Base-by-base conservation (phyloP, 53 echinoderm and acorn worm species). In the Arbacia lixula region DNA sequence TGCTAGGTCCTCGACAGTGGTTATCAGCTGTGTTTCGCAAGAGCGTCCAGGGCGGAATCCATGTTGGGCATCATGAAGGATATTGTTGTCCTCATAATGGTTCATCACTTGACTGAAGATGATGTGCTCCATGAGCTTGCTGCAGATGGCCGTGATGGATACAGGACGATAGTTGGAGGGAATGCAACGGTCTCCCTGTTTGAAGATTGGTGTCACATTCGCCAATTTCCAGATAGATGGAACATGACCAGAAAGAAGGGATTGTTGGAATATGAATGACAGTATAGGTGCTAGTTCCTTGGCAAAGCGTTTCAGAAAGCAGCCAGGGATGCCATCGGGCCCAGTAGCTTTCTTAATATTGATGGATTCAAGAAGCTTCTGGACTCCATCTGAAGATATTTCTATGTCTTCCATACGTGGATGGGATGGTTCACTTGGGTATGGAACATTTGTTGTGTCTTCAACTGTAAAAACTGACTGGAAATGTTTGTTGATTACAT, bases 191-290 rank as follows among this genome's bases (percentile, higher is more conserved):
- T 43, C 65, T 4, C 82, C 82, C 25, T 81, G 60, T 26, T 81
- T 81, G 39, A 21, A 81, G 19, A 81, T 81, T 19, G 63, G 82
- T 17, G 82, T 37, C 20, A 64, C 38, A 46, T 81, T 81, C 22
- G 82, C 61, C 60, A 60, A 8, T 12, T 21, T 9, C 61, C 61
- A 60, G 61, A 12, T 21, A 12, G 61, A 60, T 60, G 21, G 61
- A 12, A 60, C 61, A 60, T 8, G 26, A 9, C 61, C 61, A 21
- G 61, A 12, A 9, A 8, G 6, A 6, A 60, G 9, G 61, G 61
- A 60, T 60, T 60, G 42, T 31, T 63, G 63, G 21, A 62, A 62
- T 26, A 62, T 62, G 32, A 24, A 19, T 4, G 28, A 5, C 32
- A 65, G 35, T 11, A 65, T 17, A 32, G 65, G 65, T 32, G 65